Evolutionary conservation across 1,140 invertebrate species (phyloP), one percentile per base, ranked within the genome.

Genomic region (Diorhabda elongata): DNA sequence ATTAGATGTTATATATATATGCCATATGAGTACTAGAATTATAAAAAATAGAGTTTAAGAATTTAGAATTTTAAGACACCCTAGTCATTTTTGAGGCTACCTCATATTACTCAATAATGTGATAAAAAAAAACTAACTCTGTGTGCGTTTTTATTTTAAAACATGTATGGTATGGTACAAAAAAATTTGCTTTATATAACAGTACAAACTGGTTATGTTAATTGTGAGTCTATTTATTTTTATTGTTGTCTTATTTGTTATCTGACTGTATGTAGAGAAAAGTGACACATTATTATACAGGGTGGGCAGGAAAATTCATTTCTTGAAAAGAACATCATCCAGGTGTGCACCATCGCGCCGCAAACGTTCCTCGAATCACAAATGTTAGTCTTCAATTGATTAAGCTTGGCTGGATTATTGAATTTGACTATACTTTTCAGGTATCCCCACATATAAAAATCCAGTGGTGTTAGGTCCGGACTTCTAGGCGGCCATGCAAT

Each of bases 121-220:
- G 47, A 52, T 52, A 52, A 52, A 52, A 8, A n/a, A 52, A 8
- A 52, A 52, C 47, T 52, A 52, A 52, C 2, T 8, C 47, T 52
- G 6, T 52, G 47, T 52, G 47, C 47, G 47, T 52, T 52, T 52
- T n/a, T n/a, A 8, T 52, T 52, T 52, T 52, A 52, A 6, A 52
- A 52, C n/a, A 52, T 52, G 47, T 52, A 52, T 52, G 47, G 47
- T 52, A 52, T 52, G 47, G 47, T 52, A 52, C 47, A 52, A 52
- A 52, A 26, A 26, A 52, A 52, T 52, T 52, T 52, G 47, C 47
- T 52, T 52, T 52, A 52, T 8, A 52, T 52, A 52, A 52, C n/a
- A 52, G 47, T 52, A 52, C 47, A 52, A 52, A 52, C 3, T 2
- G n/a, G 47, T 52, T 52, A n/a, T 52, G 47, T 52, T 52, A 52